Evolutionary conservation across 2,797 vertebrate genomes (phyloP).

Genomic region (Anisognathus igniventris): DNA sequence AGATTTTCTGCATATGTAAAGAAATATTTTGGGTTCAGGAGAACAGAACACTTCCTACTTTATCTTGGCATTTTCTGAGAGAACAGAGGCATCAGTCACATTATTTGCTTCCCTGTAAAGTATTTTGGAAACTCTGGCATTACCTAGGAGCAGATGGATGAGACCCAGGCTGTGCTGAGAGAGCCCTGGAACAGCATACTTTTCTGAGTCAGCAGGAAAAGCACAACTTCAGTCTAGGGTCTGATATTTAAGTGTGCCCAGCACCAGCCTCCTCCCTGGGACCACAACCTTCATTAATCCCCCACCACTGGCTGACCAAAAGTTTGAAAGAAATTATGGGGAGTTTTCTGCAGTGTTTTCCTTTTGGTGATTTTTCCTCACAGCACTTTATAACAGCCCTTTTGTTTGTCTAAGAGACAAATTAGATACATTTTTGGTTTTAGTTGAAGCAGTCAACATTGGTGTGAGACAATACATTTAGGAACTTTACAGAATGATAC

Average conservation of each 20-base stretch:
- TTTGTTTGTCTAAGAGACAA: not conserved
- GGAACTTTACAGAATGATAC: not conserved
- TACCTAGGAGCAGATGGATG: not conserved
- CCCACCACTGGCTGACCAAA: not conserved
- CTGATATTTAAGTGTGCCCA: not conserved
- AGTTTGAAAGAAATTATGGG: not conserved
- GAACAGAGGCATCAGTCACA: not conserved
- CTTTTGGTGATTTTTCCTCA: not conserved
- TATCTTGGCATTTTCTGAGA: not conserved
- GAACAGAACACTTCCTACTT: not conserved
- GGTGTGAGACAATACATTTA: not conserved
- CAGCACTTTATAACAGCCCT: not conserved
- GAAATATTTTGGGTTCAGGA: not conserved
- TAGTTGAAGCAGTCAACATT: not conserved
- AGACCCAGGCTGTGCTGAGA: not conserved
- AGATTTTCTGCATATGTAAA: not conserved
- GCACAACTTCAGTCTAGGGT: not conserved
- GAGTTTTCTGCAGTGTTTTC: not conserved
- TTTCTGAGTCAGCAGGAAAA: not conserved
- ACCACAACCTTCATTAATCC: not conserved
- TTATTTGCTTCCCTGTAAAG: not conserved
- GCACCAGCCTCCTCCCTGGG: not conserved
- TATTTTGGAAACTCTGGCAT: not conserved
- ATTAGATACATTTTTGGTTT: accelerated
- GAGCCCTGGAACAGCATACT: not conserved